Conservation (phyloP, 1,140 invertebrate genomes). For the Microplitis mediator region DNA sequence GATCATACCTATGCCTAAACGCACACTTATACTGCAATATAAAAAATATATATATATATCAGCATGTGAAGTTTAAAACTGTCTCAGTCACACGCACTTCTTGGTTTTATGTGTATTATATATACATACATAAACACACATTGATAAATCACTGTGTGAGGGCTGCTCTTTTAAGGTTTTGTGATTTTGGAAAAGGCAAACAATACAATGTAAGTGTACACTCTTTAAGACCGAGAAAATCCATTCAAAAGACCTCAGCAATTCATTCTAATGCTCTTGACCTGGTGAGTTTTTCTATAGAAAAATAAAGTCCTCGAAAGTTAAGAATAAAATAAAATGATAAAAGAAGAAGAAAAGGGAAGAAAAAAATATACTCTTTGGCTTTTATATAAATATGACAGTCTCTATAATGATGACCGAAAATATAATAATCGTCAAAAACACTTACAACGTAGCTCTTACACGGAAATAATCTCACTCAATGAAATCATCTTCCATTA, state of each 20-base stretch:
- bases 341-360: neutral
- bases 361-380: no score
- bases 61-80: no score
- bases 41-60: no score
- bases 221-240: slow-evolving; percentile 9
- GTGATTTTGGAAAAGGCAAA: slow-evolving; percentile 46
- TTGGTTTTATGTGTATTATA: neutral
- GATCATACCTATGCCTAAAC: no score
- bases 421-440: no score
- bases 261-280: slow-evolving; percentile 5
- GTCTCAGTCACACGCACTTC: no score
- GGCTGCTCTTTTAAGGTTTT: slow-evolving; percentile 36
- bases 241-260: slow-evolving; percentile 19
- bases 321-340: neutral
- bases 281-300: neutral
- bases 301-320: neutral
- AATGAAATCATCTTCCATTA: slow-evolving; percentile 13
- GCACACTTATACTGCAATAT: no score
- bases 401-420: no score
- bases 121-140: neutral
- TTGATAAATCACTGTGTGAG: slow-evolving; percentile 42
- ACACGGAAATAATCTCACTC: no score
- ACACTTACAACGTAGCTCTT: no score
- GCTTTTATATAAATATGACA: no score
- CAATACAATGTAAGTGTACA: slow-evolving; percentile 31